Base-by-base conservation (phyloP, 2,888 invertebrate genomes). In the Limnephilus auricula region DNA sequence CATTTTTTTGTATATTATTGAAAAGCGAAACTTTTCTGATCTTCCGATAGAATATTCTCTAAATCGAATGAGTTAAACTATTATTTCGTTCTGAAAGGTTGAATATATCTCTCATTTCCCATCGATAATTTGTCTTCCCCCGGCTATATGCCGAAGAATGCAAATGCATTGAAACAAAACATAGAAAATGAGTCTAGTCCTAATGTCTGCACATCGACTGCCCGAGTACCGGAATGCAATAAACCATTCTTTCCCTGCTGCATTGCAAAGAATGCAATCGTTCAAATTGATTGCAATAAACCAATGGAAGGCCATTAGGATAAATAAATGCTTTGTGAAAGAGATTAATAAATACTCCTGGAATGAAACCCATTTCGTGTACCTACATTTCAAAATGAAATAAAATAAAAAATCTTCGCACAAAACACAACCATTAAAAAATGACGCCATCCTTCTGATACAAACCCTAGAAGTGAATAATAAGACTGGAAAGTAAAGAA, bases 231-330 rank as follows among this genome's bases (percentile, higher is more conserved):
- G 90, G 90, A 90, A 90, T 90, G 87, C 50, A 90, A 90, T 90
- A 90, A 90, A 90, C 87, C 37, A 90, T 90, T 88, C 87, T 79
- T 88, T 32, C 90, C 65, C 90, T 50, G 50, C 83, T 34, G 31
- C 31, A 30, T 9, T 84, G 79, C 30, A 90, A 90, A 88, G 90
- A 90, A 88, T 90, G 90, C 88, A 87, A 78, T 87, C 79, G 87
- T 88, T 90, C 79, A 90, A 90, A 90, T 86, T 82, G 90, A 88
- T 80, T 82, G 87, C 90, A 80, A 87, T 90, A 87, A 86, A 86
- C 65, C 86, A 65, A 86, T 86, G 65, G 31, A 50, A 65, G 15
- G 86, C 50, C 86, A 86, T 86, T 86, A 86, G 86, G 30, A 32
- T 2, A 80, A 80, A 80, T 80, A 80, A 80, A 80, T 10, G 80